These are phyloP conservation scores for Deroplatys truncata DNA, from an alignment of 2,888 invertebrate species.

Conservation along the genomic window DNA sequence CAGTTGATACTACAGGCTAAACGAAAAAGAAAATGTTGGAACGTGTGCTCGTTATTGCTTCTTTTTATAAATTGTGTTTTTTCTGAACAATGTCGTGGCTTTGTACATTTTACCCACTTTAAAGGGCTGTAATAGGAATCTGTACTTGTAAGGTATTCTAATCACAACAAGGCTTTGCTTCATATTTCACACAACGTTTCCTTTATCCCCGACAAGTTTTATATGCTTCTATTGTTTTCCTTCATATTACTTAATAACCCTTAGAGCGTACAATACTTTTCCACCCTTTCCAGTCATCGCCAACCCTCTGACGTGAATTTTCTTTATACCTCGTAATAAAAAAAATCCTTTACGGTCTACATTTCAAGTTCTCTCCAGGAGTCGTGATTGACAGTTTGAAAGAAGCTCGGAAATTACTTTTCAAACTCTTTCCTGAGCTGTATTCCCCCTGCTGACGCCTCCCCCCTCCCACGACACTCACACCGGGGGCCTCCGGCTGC, in stretches of 20 bases:
- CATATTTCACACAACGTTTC: background rate
- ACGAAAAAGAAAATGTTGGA: too few relatives aligned
- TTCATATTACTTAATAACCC: background rate
- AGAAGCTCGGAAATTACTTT: slow-evolving; percentile 25
- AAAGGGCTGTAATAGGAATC: background rate
- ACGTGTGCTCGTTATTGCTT: background rate
- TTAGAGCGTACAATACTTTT: background rate
- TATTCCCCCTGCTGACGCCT: background rate
- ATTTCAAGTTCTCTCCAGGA: background rate
- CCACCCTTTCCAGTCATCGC: background rate
- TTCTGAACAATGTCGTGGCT: background rate
- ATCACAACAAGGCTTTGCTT: background rate
- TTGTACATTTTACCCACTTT: background rate
- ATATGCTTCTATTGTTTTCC: background rate
- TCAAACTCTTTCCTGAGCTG: slow-evolving; percentile 23
- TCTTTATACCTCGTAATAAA: slow-evolving; percentile 7
- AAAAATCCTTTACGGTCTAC: background rate
- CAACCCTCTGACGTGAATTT: background rate
- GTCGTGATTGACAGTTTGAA: slow-evolving; percentile 23
- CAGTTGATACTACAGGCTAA: too few relatives aligned
- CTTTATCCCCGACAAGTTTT: background rate
- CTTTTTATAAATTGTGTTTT: background rate
- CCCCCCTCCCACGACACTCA: background rate
- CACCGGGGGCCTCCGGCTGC: background rate
- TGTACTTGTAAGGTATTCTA: background rate